phyloP scores from a whole-genome alignment of 2,888 invertebrate species.

The Oscheius sp. region DNA sequence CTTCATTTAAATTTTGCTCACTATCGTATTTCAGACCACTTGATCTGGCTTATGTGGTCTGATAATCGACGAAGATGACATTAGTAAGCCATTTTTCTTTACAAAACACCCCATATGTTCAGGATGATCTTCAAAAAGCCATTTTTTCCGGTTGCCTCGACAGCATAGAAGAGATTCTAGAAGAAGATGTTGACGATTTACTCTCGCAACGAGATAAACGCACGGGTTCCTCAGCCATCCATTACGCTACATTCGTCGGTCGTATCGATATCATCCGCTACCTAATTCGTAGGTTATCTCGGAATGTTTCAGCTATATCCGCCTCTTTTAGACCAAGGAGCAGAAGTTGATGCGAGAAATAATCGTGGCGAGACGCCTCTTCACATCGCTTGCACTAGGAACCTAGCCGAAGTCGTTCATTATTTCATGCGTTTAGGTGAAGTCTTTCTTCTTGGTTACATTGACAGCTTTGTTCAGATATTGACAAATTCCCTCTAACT shows the following conservation, averaged over 20 bases:
- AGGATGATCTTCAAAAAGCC: constrained; percentile 16
- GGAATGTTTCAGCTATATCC: neutral
- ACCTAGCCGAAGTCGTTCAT: neutral
- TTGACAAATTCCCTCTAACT: neutral
- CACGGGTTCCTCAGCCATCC: constrained; percentile 24
- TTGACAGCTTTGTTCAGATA: neutral
- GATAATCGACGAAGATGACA: neutral
- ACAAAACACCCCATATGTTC: neutral
- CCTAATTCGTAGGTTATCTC: neutral
- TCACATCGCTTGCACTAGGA: constrained; percentile 82
- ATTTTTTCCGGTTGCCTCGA: neutral
- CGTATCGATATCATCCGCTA: neutral
- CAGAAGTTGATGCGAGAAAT: constrained; percentile 4
- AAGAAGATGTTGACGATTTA: neutral
- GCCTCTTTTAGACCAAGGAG: constrained; percentile 3
- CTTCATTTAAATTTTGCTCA: no score
- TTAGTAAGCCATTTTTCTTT: constrained; percentile 2
- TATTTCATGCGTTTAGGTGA: constrained; percentile 3
- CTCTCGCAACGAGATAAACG: constrained; percentile 1
- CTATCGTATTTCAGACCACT: no score
- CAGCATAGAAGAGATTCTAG: neutral
- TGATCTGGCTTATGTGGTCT: no score
- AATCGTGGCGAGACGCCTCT: constrained; percentile 84
- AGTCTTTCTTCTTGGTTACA: neutral
- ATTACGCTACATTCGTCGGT: constrained; percentile 24